A percentile compares a stretch with the other conserved stretches of the same genome.
These are phyloP conservation scores for Creontiades dilutus DNA, from an alignment of 2,888 invertebrate species.

Conservation along the genomic window DNA sequence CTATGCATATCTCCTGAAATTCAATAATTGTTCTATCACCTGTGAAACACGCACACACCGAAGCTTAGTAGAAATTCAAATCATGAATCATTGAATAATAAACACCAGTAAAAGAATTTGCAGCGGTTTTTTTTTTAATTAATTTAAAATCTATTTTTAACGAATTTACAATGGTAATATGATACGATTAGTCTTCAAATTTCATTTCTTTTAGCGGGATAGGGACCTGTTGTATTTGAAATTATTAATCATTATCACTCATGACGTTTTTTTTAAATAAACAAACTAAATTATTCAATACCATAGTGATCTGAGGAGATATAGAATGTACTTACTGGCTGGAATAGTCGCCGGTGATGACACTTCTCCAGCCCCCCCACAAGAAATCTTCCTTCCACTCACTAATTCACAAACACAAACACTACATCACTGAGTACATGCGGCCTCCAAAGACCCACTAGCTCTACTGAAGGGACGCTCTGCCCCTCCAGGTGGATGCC, in stretches of 20 bases:
- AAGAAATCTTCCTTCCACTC: slow-evolving; percentile 50
- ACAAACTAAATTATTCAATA: neutral
- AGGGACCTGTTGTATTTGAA: too few relatives aligned
- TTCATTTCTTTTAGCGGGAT: too few relatives aligned
- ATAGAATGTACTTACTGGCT: slow-evolving; percentile 6
- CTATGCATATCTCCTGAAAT: too few relatives aligned
- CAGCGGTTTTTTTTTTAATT: too few relatives aligned
- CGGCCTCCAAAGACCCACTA: slow-evolving; percentile 65
- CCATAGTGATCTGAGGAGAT: neutral
- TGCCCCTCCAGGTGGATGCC: slow-evolving; percentile 52
- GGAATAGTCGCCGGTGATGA: slow-evolving; percentile 43
- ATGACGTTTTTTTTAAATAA: neutral
- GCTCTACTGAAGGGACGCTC: slow-evolving; percentile 49
- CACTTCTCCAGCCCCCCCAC: slow-evolving; percentile 33
- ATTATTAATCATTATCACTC: neutral
- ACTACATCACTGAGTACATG: slow-evolving; percentile 62
- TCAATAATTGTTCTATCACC: too few relatives aligned
- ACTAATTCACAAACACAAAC: slow-evolving; percentile 63
- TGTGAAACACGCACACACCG: too few relatives aligned
- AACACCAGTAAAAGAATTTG: too few relatives aligned
- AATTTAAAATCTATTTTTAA: slow-evolving; percentile 15
- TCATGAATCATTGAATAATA: too few relatives aligned
- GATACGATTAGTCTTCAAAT: too few relatives aligned
- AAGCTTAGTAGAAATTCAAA: too few relatives aligned
- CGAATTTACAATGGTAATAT: too few relatives aligned